These are phyloP conservation scores for Phyllotis vaccarum DNA, from an alignment of 2,797 vertebrate species.

Conservation along the genomic window DNA sequence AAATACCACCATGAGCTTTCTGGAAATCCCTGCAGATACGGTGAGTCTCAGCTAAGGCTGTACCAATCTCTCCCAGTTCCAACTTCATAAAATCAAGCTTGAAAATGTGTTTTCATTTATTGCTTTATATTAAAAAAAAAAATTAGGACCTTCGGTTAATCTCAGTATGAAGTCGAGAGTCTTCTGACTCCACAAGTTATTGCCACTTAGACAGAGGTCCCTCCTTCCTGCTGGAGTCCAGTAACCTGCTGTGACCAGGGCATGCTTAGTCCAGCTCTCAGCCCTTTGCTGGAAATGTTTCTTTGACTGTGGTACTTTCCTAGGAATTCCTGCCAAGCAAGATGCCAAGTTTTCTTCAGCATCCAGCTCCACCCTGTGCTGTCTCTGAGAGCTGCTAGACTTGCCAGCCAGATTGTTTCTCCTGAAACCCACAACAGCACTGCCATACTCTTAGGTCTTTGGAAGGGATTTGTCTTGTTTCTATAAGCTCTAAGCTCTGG, in stretches of 20 bases:
- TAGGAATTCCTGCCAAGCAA: background rate
- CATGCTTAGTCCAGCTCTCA: background rate
- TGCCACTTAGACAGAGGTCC: background rate
- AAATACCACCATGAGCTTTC: background rate
- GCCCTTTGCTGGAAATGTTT: background rate
- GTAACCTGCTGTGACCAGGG: background rate
- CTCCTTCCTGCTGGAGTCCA: background rate
- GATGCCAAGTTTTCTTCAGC: background rate
- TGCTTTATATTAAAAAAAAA: slow-evolving; percentile 13
- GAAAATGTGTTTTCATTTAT: background rate
- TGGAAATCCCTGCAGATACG: background rate
- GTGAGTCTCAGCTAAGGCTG: background rate
- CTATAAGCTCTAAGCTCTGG: slow-evolving; percentile 6
- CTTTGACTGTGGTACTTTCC: background rate
- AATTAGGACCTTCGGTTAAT: background rate
- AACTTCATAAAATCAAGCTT: background rate
- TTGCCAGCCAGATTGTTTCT: background rate
- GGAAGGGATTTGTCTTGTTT: slow-evolving; percentile 47
- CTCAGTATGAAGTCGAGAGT: background rate
- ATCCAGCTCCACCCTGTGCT: background rate
- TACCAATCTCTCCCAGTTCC: background rate
- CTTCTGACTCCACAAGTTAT: background rate
- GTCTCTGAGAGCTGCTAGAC: background rate
- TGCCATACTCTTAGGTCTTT: background rate
- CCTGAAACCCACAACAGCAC: background rate